Evolutionary conservation across 2,888 invertebrate genomes (phyloP).

Genomic region (Halocaridina rubra): DNA sequence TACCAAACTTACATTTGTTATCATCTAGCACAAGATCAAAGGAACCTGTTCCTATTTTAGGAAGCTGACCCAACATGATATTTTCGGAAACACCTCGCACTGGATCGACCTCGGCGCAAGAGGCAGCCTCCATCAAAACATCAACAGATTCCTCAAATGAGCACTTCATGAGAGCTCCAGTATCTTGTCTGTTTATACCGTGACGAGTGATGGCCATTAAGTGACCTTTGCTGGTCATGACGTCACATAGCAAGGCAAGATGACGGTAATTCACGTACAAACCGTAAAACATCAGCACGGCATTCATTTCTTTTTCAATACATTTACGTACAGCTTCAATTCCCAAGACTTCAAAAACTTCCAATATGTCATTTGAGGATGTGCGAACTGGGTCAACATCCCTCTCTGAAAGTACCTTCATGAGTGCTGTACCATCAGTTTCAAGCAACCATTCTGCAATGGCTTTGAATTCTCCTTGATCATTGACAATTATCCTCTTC

Average conservation of each 20-base stretch:
- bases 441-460: conserved; percentile 96
- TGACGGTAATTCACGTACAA: conserved; percentile 99
- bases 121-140: conserved; percentile 96
- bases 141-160: conserved; percentile 99
- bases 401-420: conserved; percentile 91
- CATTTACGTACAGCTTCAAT: conserved; percentile 99
- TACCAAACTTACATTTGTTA: conserved; percentile 98
- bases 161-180: conserved; percentile 97
- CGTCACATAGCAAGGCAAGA: conserved; percentile 97
- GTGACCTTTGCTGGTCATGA: conserved; percentile 99
- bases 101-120: conserved; percentile 97
- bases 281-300: conserved; percentile 98
- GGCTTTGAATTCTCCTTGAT: conserved; percentile 94
- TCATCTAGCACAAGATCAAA: conserved; percentile 97
- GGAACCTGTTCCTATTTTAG: conserved; percentile 92
- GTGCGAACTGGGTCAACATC: conserved; percentile 98
- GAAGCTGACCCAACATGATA: conserved; percentile 98
- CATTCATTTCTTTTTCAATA: conserved; percentile 99
- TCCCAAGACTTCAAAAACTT: conserved; percentile 91
- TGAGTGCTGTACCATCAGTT: conserved; percentile 98
- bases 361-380: conserved; percentile 99
- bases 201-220: conserved; percentile 99
- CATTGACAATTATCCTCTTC: conserved; percentile 96
- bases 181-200: conserved; percentile 97
- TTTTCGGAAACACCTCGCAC: conserved; percentile 99